Base-by-base conservation (phyloP, 1,140 invertebrate genomes). In the Magallana ariakensis region DNA sequence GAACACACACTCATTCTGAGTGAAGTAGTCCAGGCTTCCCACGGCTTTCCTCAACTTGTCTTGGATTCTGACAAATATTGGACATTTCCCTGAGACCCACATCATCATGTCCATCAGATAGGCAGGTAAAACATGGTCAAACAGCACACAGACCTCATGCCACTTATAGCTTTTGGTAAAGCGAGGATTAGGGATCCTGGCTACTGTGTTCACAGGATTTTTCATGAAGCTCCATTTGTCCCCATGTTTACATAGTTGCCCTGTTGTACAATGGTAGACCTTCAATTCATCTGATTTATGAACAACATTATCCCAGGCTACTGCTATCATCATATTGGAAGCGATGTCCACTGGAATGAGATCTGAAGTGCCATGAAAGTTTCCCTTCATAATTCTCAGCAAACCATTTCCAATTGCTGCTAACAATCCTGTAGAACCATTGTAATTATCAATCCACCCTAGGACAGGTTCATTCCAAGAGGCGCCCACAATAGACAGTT, bases 371-470 rank as follows among this genome's bases (percentile, higher is more conserved):
- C 90, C 92, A 58, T 92, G 82, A 60, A 83, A 84, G 83, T 95
- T 91, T 3, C 92, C 93, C 60, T 92, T 91, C 91, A 95, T 92
- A 10, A 92, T 91, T 46, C 94, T 87, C 55, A 95, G 84, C 60
- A 95, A 85, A 11, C 95, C 95, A 88, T 94, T 94, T 19, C 93
- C 94, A 82, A 93, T 93, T 53, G 98, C 98, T 96, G 99, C 97
- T 6, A 99, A 96, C 90, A 99, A 97, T 22, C 99, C 98, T 94
- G 98, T 98, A 0, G 99, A 98, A 54, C 99, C 99, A 95, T 99
- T 99, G 94, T 98, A 97, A 81, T 98, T 99, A 90, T 97, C 97
- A 2, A 98, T 99, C 98, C 98, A 99, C 3, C 98, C 98, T 5
- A 97, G 97, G 5, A 97, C 92, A 0, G 98, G 99, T 93, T 99